Conservation (phyloP, 2,113 vertebrate species). For the Perccottus glenii region DNA sequence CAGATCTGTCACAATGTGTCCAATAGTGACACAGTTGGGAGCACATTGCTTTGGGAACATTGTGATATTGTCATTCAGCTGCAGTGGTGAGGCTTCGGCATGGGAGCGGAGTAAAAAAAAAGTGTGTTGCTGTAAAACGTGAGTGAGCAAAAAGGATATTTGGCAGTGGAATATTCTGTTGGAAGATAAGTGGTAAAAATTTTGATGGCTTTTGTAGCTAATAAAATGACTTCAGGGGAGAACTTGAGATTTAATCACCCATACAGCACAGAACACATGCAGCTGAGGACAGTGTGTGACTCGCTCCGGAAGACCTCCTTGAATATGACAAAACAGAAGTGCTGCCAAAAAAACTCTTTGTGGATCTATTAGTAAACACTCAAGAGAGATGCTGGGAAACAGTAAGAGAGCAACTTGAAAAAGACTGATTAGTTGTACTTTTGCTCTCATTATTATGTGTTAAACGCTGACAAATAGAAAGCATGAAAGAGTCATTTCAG, state of each 20-base stretch:
- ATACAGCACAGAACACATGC: constrained; percentile 20
- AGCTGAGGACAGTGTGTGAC: background rate
- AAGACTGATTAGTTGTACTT: constrained; percentile 11
- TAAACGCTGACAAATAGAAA: constrained; percentile 44
- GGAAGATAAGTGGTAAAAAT: constrained; percentile 3
- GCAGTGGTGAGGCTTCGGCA: background rate
- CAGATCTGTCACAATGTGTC: background rate
- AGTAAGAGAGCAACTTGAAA: constrained; percentile 8
- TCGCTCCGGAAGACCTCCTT: constrained; percentile 2
- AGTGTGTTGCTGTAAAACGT: background rate
- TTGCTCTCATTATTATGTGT: constrained; percentile 25
- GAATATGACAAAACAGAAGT: constrained; percentile 38
- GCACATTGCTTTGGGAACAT: constrained; percentile 2
- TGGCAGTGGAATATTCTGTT: constrained; percentile 1
- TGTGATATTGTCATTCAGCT: background rate
- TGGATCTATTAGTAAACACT: constrained; percentile 32
- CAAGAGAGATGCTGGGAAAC: constrained; percentile 27
- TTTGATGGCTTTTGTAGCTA: constrained; percentile 19
- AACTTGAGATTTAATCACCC: constrained; percentile 28
- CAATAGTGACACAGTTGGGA: background rate
- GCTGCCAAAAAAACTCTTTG: constrained; percentile 59
- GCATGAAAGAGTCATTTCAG: constrained; percentile 24
- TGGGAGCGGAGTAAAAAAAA: background rate
- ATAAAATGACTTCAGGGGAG: constrained; percentile 25
- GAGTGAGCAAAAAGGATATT: background rate